phyloP scores from a whole-genome alignment of 2,888 invertebrate species.

The Osedax frankpressi region DNA sequence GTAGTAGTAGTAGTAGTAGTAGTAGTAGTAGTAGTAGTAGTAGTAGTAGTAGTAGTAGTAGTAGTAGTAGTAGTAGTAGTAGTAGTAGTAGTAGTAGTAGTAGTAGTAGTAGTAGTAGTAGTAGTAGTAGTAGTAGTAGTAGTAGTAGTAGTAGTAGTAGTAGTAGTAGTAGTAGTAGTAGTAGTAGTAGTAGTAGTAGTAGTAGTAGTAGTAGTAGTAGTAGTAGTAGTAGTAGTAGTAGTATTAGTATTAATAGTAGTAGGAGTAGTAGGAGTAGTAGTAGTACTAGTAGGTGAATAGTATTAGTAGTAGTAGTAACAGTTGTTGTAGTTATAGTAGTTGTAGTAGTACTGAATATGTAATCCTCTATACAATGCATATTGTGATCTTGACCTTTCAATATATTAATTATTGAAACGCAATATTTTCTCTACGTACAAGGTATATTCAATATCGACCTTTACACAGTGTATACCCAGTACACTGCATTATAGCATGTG shows the following conservation, averaged over 20 bases:
- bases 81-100: not conserved
- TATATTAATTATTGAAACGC: too few relatives aligned
- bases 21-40: conserved; percentile 2
- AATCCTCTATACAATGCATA: too few relatives aligned
- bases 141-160: not conserved
- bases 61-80: not conserved
- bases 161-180: conserved; percentile 4
- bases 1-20: conserved; percentile 5
- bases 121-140: not conserved
- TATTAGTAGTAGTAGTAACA: conserved; percentile 20
- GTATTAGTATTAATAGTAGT: conserved; percentile 18
- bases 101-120: not conserved
- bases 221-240: conserved; percentile 18
- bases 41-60: not conserved
- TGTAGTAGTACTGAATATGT: conserved; percentile 7
- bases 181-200: conserved; percentile 2
- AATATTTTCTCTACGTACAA: too few relatives aligned
- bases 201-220: conserved; percentile 21
- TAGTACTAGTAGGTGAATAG: conserved; percentile 22
- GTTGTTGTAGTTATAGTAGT: conserved; percentile 18
- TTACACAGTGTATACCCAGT: too few relatives aligned
- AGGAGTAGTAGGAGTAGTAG: conserved; percentile 18
- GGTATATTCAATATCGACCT: too few relatives aligned
- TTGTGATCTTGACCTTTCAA: too few relatives aligned
- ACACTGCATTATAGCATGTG: too few relatives aligned